phyloP scores from a whole-genome alignment of 2,888 invertebrate genomes.

The Mythimna albipuncta region DNA sequence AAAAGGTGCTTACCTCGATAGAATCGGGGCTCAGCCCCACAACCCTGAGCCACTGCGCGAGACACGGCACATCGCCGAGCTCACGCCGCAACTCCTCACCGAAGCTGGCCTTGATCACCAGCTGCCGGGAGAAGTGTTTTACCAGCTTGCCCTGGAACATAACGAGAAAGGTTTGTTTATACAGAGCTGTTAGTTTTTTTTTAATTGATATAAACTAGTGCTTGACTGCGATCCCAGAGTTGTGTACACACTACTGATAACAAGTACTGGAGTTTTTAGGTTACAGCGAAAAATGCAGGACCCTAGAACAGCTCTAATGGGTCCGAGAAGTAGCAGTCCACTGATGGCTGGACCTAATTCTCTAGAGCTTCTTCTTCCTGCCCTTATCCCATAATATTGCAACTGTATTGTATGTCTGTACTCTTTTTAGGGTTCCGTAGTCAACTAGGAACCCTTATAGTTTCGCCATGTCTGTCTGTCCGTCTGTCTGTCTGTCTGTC shows the following conservation, averaged over 20 bases:
- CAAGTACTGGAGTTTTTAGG: not conserved
- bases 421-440: too few relatives aligned
- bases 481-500: too few relatives aligned
- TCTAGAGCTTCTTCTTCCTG: too few relatives aligned
- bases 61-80: conserved; percentile 94
- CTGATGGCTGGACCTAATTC: too few relatives aligned
- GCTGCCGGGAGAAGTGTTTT: conserved; percentile 97
- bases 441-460: too few relatives aligned
- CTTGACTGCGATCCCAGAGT: too few relatives aligned
- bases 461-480: too few relatives aligned
- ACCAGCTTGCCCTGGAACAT: conserved; percentile 96
- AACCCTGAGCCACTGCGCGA: conserved; percentile 97
- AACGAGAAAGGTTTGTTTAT: not conserved
- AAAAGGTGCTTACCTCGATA: conserved; percentile 89
- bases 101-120: conserved; percentile 96
- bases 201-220: too few relatives aligned
- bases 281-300: not conserved
- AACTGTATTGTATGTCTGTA: too few relatives aligned
- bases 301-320: not conserved
- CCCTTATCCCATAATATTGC: too few relatives aligned
- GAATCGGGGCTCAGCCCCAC: conserved; percentile 95
- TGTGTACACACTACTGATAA: too few relatives aligned
- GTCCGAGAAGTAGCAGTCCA: not conserved
- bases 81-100: conserved; percentile 89
- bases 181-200: too few relatives aligned